Evolutionary conservation across 2,888 invertebrate species (phyloP).

Genomic region (Eupeodes latifasciatus): DNA sequence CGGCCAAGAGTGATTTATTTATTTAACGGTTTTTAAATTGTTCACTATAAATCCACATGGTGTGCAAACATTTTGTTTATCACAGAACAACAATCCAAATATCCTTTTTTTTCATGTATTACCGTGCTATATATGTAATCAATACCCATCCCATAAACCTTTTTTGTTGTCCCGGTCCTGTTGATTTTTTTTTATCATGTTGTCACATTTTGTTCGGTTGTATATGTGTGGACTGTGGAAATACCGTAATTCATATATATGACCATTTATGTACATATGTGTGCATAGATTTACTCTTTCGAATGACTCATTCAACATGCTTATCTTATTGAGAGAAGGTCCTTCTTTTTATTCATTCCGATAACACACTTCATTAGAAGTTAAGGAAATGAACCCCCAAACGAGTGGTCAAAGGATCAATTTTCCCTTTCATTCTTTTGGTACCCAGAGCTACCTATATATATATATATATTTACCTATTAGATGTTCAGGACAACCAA

Average conservation of each 20-base stretch:
- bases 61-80: constrained; percentile 41
- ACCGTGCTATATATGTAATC: background rate
- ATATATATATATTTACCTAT: background rate
- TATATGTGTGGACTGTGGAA: background rate
- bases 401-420: constrained; percentile 75
- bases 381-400: constrained; percentile 72
- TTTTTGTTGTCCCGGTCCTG: constrained; percentile 14
- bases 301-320: constrained; percentile 19
- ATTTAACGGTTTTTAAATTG: constrained; percentile 74
- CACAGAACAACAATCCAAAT: constrained; percentile 26
- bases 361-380: constrained; percentile 74
- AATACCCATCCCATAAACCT: constrained; percentile 26
- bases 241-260: constrained; percentile 4
- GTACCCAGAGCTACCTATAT: background rate
- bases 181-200: background rate
- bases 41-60: constrained; percentile 69
- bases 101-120: constrained; percentile 30
- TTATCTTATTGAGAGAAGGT: constrained; percentile 32
- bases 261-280: background rate
- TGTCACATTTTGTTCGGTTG: background rate
- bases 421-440: constrained; percentile 43
- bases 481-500: background rate
- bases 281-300: background rate
- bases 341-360: constrained; percentile 62
- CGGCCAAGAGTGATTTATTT: constrained; percentile 68